These are phyloP conservation scores for Euschistus heros DNA, from an alignment of 1,140 invertebrate genomes.

Conservation along the genomic window DNA sequence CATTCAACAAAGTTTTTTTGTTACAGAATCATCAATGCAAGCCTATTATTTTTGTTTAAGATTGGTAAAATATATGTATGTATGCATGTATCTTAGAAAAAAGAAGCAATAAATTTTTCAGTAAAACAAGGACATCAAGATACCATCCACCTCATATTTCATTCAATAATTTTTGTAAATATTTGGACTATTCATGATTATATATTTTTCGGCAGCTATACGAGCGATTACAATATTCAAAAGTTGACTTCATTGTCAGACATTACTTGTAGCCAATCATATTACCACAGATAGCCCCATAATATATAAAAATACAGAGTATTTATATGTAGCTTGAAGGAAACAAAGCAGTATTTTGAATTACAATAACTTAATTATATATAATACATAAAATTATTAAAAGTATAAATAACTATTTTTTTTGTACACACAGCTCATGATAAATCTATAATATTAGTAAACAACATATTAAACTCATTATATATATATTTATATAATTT, in stretches of 20 bases:
- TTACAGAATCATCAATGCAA: too few relatives aligned
- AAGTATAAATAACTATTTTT: neutral
- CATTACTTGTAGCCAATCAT: slow-evolving; percentile 3
- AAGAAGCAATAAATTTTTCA: neutral
- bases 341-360: slow-evolving; percentile 5
- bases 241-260: neutral
- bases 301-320: slow-evolving; percentile 15
- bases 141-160: neutral
- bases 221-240: neutral
- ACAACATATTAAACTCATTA: slow-evolving; percentile 10
- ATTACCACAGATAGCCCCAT: slow-evolving; percentile 5
- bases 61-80: too few relatives aligned
- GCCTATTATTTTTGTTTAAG: too few relatives aligned
- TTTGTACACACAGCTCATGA: slow-evolving; percentile 4
- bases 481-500: slow-evolving; percentile 8
- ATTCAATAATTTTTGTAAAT: neutral
- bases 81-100: slow-evolving; percentile 3
- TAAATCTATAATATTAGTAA: slow-evolving; percentile 5
- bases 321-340: slow-evolving; percentile 6
- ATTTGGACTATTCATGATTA: neutral
- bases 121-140: slow-evolving; percentile 9
- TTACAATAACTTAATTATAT: neutral
- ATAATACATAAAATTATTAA: slow-evolving; percentile 7
- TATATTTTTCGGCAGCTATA: slow-evolving; percentile 13
- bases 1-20: too few relatives aligned